A percentile compares a stretch with the other conserved stretches of the same genome.
These are phyloP conservation scores for Xestia sexstrigata DNA, from an alignment of 2,888 invertebrate genomes.

Conservation along the genomic window DNA sequence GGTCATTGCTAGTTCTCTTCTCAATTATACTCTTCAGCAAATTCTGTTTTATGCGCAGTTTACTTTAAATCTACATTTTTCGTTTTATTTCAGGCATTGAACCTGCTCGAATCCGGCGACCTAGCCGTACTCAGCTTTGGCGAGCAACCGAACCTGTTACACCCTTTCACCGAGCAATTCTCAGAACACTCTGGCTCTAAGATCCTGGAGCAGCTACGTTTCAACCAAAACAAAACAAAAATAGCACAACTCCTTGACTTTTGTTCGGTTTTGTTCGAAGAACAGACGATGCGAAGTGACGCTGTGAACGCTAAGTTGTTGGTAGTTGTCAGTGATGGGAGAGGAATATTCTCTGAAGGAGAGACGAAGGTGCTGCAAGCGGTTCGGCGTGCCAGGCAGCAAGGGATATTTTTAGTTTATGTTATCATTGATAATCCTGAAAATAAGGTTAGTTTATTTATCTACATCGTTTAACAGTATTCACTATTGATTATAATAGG, in stretches of 20 bases:
- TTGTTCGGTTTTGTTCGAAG: conserved; percentile 91
- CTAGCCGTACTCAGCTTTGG: conserved; percentile 98
- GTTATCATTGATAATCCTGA: conserved; percentile 98
- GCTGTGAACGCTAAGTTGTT: conserved; percentile 95
- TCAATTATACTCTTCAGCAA: neutral
- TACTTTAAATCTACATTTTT: neutral
- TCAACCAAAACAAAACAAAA: conserved; percentile 97
- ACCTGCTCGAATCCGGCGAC: conserved; percentile 98
- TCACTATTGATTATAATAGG: neutral
- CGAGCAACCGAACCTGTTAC: conserved; percentile 95
- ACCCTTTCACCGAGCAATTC: conserved; percentile 96
- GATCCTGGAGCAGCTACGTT: conserved; percentile 95
- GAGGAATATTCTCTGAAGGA: conserved; percentile 97
- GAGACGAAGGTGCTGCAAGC: conserved; percentile 94
- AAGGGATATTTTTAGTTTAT: conserved; percentile 98
- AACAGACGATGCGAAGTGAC: conserved; percentile 86
- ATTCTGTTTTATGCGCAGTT: neutral
- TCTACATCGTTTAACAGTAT: neutral
- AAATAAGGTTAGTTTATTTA: conserved; percentile 92
- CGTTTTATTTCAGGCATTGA: conserved; percentile 92
- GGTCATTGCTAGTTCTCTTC: neutral
- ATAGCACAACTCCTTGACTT: conserved; percentile 96
- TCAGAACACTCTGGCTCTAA: conserved; percentile 96
- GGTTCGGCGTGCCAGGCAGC: conserved; percentile 94
- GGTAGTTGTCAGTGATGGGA: conserved; percentile 98